Percentiles rank a stretch among this genome's conserved stretches.
Evolutionary conservation across 2,797 vertebrate species (phyloP).

Genomic region (Neostethus bicornis): DNA sequence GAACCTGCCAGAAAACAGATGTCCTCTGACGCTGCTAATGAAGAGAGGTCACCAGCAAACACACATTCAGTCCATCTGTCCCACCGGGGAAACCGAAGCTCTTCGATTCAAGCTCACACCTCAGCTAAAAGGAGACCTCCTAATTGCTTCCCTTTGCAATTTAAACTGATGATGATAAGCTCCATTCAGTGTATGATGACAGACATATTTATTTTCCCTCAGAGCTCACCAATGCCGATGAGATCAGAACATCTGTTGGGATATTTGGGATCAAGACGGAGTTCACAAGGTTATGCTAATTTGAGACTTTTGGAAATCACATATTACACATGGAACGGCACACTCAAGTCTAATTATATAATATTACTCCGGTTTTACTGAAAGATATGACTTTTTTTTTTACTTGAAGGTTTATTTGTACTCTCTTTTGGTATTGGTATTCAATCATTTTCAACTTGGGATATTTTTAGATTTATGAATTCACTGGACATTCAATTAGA

Average conservation of each 20-base stretch:
- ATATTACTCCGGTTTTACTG: constrained; percentile 7
- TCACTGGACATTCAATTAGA: too few species aligned
- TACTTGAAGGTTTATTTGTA: background rate
- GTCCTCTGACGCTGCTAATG: constrained; percentile 40
- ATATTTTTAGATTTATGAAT: too few species aligned
- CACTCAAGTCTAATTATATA: constrained; percentile 15
- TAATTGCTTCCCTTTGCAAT: constrained; percentile 41
- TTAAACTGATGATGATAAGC: constrained; percentile 44
- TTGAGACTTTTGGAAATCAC: constrained; percentile 25
- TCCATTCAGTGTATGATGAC: constrained; percentile 43
- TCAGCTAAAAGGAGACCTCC: constrained; percentile 49
- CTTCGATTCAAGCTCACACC: constrained; percentile 33
- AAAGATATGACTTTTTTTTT: background rate
- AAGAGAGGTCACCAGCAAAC: constrained; percentile 36
- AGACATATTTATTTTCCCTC: constrained; percentile 45
- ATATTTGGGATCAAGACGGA: constrained; percentile 21
- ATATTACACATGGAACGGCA: constrained; percentile 13
- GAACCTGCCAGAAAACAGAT: constrained; percentile 36
- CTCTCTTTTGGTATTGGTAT: background rate
- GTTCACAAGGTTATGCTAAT: constrained; percentile 22
- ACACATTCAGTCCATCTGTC: constrained; percentile 44
- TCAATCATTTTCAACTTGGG: too few species aligned
- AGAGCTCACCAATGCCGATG: constrained; percentile 25
- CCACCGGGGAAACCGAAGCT: constrained; percentile 46
- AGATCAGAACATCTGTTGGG: constrained; percentile 30